A percentile compares a stretch with the other conserved stretches of the same genome.
phyloP scores from a whole-genome alignment of 2,113 vertebrate species.

The Hydrolagus affinis region DNA sequence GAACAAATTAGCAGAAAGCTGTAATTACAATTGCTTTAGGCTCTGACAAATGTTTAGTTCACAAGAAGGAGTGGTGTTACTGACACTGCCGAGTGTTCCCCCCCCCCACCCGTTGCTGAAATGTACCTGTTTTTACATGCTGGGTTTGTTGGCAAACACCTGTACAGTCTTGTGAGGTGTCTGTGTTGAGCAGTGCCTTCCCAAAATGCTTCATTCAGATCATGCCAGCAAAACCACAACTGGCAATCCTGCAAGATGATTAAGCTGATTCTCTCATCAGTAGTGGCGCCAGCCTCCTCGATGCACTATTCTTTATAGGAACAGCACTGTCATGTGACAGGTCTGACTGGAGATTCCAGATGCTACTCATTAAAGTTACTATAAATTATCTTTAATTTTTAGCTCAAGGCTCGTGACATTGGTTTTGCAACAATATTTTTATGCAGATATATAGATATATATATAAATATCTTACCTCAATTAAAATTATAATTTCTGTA shows the following conservation, averaged over 20 bases:
- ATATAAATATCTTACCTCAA: neutral
- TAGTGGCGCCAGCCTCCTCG: slow-evolving; percentile 64
- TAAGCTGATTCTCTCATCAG: slow-evolving; percentile 75
- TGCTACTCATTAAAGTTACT: slow-evolving; percentile 54
- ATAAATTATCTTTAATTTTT: slow-evolving; percentile 51
- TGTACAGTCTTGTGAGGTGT: slow-evolving; percentile 55
- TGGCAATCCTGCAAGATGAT: slow-evolving; percentile 57
- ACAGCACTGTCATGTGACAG: slow-evolving; percentile 54
- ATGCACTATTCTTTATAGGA: slow-evolving; percentile 61
- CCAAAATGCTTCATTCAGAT: slow-evolving; percentile 54
- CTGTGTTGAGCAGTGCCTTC: slow-evolving; percentile 49
- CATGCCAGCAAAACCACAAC: slow-evolving; percentile 54
- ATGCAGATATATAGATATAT: neutral
- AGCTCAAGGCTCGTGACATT: slow-evolving; percentile 31
- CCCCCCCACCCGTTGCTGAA: slow-evolving; percentile 39
- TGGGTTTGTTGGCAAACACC: slow-evolving; percentile 52
- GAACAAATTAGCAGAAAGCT: slow-evolving; percentile 31
- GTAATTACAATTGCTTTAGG: slow-evolving; percentile 29
- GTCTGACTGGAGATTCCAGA: slow-evolving; percentile 55
- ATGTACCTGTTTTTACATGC: slow-evolving; percentile 67
- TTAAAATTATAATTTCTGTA: neutral
- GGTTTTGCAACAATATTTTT: slow-evolving; percentile 24
- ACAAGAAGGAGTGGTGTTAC: slow-evolving; percentile 32
- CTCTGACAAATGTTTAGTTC: neutral
- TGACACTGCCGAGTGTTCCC: neutral